Conservation (phyloP, 35 echinoderm and acorn worm genomes). For the Chiridota heheva region DNA sequence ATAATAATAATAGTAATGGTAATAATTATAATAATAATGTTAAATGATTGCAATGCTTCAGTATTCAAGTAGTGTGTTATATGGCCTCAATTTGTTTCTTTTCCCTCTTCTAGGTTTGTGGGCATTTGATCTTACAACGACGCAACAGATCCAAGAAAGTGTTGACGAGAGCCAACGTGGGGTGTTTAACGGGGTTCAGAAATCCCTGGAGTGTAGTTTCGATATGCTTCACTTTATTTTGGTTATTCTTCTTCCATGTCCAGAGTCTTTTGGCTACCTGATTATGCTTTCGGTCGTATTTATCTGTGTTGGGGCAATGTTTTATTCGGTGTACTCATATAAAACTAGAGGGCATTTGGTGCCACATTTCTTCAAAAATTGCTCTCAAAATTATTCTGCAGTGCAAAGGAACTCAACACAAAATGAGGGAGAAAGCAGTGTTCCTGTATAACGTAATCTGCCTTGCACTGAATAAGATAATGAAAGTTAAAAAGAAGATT, state of each 20-base stretch:
- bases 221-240: conserved; percentile 96
- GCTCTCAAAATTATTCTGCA: too few relatives aligned
- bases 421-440: too few relatives aligned
- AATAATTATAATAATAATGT: too few relatives aligned
- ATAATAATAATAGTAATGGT: too few relatives aligned
- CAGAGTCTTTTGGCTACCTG: conserved; percentile 87
- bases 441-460: too few relatives aligned
- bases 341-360: conserved; percentile 73
- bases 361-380: conserved; percentile 30
- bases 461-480: too few relatives aligned
- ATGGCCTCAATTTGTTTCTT: background rate
- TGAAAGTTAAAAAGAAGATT: too few relatives aligned
- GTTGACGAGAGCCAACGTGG: conserved; percentile 63
- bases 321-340: conserved; percentile 67
- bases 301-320: conserved; percentile 41
- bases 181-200: conserved; percentile 86
- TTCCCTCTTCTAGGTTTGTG: conserved; percentile 68
- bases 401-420: too few relatives aligned
- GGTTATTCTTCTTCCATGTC: conserved; percentile 71
- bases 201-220: conserved; percentile 73
- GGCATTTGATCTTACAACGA: conserved; percentile 77
- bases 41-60: background rate
- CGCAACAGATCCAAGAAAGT: conserved; percentile 73
- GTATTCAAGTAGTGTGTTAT: background rate
- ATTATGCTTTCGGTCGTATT: conserved; percentile 71